Percentiles rank a stretch among this genome's conserved stretches.
These are phyloP conservation scores for Oedothorax gibbosus DNA, from an alignment of 1,140 invertebrate genomes.

Conservation along the genomic window DNA sequence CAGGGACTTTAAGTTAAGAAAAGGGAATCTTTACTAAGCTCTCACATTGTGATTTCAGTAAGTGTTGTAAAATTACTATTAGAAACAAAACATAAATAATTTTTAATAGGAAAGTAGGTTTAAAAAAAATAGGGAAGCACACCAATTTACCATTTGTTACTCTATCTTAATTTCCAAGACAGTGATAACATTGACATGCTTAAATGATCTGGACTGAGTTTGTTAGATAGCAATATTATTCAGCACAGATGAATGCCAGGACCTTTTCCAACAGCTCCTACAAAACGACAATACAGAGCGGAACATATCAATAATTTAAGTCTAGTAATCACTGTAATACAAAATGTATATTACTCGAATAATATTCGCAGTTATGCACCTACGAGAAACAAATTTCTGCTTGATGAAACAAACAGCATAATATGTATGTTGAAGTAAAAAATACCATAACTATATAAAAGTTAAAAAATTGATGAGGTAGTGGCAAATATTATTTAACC, in stretches of 20 bases:
- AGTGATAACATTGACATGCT: no score
- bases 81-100: no score
- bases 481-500: not conserved
- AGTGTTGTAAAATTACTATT: no score
- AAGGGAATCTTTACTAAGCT: no score
- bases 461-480: not conserved
- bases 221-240: slow-evolving; percentile 22
- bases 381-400: not conserved
- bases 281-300: not conserved
- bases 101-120: no score
- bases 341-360: not conserved
- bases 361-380: not conserved
- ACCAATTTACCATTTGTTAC: no score
- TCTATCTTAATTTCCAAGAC: no score
- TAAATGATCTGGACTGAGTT: no score
- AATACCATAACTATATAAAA: not conserved
- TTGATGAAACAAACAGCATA: not conserved
- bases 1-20: no score
- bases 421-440: not conserved
- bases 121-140: no score
- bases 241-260: slow-evolving; percentile 70
- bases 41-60: no score
- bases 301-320: not conserved
- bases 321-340: not conserved
- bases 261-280: slow-evolving; percentile 66